Percentiles rank a stretch among this genome's conserved stretches.
Conservation (phyloP, 2,113 vertebrate genomes). For the Oncorhynchus kisutch region DNA sequence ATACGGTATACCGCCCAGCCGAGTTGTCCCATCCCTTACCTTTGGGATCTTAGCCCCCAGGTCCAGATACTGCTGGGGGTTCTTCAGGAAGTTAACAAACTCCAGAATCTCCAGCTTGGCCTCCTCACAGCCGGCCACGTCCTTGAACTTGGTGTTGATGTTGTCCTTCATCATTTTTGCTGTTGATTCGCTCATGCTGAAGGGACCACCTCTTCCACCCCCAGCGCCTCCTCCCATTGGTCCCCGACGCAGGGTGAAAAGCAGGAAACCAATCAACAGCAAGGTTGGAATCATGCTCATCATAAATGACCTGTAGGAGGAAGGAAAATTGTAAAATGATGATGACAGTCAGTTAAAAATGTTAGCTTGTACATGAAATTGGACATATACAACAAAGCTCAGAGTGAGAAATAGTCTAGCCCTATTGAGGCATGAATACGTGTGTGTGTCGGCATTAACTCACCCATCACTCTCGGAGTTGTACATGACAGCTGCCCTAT, state of each 20-base stretch:
- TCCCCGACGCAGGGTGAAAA: slow-evolving; percentile 60
- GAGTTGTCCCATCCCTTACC: slow-evolving; percentile 38
- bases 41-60: slow-evolving; percentile 75
- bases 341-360: neutral
- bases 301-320: slow-evolving; percentile 60
- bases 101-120: slow-evolving; percentile 74
- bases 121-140: slow-evolving; percentile 73
- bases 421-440: neutral
- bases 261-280: slow-evolving; percentile 63
- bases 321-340: neutral
- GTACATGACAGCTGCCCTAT: slow-evolving; percentile 65
- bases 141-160: slow-evolving; percentile 60
- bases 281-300: slow-evolving; percentile 63
- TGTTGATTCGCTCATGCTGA: slow-evolving; percentile 66
- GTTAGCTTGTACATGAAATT: neutral
- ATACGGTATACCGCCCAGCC: no score
- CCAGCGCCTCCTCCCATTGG: slow-evolving; percentile 53
- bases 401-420: no score
- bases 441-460: slow-evolving; percentile 16
- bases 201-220: slow-evolving; percentile 56
- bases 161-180: slow-evolving; percentile 68
- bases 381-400: neutral
- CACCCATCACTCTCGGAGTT: slow-evolving; percentile 73
- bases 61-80: slow-evolving; percentile 71
- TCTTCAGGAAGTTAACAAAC: slow-evolving; percentile 75